Percentiles rank a stretch among this genome's conserved stretches.
These are phyloP conservation scores for Siderastrea radians DNA, from an alignment of 92 coral and sea anemone species.

Conservation along the genomic window DNA sequence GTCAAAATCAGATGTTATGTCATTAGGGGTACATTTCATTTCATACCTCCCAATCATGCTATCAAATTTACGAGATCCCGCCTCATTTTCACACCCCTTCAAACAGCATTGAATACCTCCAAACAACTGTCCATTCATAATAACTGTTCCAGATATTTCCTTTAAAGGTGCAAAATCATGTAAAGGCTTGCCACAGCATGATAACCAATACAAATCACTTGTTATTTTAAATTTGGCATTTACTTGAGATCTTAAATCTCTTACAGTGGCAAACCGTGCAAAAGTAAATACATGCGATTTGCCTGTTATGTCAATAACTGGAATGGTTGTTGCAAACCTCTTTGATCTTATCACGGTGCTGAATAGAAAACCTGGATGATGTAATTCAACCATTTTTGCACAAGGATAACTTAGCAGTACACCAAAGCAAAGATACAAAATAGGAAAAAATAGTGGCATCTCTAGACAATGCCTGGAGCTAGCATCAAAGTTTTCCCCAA, in stretches of 20 bases:
- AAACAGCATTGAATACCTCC: no score
- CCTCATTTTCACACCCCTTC: no score
- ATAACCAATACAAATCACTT: slow-evolving; percentile 45
- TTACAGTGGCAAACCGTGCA: slow-evolving; percentile 49
- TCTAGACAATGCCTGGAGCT: not conserved
- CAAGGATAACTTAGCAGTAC: slow-evolving; percentile 28
- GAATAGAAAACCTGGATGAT: slow-evolving; percentile 28
- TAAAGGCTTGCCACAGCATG: slow-evolving; percentile 53
- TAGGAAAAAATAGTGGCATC: slow-evolving; percentile 16
- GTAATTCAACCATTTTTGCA: slow-evolving; percentile 13
- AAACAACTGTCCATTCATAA: no score
- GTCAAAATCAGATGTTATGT: no score
- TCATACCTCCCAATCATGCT: no score
- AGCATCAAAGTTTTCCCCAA: slow-evolving; percentile 29
- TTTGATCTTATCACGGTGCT: slow-evolving; percentile 3
- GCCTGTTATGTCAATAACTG: slow-evolving; percentile 20
- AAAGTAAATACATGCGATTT: slow-evolving; percentile 23
- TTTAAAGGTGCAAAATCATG: not conserved
- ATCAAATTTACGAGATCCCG: no score
- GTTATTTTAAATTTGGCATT: slow-evolving; percentile 14
- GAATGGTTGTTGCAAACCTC: slow-evolving; percentile 4
- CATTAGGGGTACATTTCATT: no score
- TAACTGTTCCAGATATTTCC: no score
- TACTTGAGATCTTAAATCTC: slow-evolving; percentile 44
- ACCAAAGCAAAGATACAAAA: slow-evolving; percentile 17